Conservation (phyloP, 2,888 invertebrate species). For the Ernsta delagoae region DNA sequence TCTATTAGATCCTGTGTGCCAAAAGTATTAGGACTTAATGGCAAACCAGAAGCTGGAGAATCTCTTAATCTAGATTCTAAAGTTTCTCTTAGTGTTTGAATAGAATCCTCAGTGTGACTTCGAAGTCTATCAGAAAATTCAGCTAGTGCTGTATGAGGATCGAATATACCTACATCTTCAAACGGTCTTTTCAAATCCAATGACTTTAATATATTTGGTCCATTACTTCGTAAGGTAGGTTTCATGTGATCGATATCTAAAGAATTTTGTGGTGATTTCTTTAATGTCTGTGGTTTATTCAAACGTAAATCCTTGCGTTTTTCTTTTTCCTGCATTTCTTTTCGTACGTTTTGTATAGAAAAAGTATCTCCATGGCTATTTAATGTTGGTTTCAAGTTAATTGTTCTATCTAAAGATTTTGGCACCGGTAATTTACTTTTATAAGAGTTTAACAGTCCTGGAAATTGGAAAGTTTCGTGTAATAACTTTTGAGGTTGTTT, state of each 20-base stretch:
- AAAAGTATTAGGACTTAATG: conserved; percentile 43
- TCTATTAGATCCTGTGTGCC: conserved; percentile 58
- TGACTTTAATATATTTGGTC: conserved; percentile 48
- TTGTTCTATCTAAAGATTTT: conserved; percentile 52
- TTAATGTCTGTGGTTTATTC: neutral
- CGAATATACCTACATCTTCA: conserved; percentile 28
- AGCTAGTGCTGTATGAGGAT: conserved; percentile 35
- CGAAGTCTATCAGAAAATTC: conserved; percentile 52
- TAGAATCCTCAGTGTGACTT: conserved; percentile 55
- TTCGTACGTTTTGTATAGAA: neutral
- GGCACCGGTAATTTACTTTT: conserved; percentile 58
- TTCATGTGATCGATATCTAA: conserved; percentile 48
- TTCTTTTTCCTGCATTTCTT: neutral
- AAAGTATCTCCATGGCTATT: conserved; percentile 6
- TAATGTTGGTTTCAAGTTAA: conserved; percentile 43
- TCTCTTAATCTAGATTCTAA: conserved; percentile 53
- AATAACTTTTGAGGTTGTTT: conserved; percentile 49
- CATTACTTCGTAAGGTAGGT: conserved; percentile 44
- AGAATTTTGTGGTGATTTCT: conserved; percentile 41
- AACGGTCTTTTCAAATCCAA: conserved; percentile 41
- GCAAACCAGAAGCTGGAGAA: conserved; percentile 41
- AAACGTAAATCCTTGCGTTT: neutral
- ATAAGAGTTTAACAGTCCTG: conserved; percentile 53
- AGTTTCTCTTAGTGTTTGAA: conserved; percentile 56
- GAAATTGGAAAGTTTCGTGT: conserved; percentile 46